These are phyloP conservation scores for Chirona hameri DNA, from an alignment of 2,888 invertebrate genomes.

Conservation along the genomic window DNA sequence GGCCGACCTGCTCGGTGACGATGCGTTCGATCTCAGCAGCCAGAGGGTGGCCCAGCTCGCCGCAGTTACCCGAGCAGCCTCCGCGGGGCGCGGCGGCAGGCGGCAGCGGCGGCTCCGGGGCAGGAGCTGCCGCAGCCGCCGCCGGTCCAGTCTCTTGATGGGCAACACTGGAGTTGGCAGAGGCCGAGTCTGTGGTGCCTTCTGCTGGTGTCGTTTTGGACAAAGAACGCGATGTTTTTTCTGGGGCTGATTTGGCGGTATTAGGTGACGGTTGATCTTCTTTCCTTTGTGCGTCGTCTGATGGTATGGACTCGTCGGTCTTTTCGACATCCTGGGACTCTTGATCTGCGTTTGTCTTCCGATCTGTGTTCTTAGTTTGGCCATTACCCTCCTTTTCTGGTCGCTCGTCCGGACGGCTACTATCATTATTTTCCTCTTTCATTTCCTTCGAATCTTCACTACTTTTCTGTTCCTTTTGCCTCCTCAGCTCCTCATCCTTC, in stretches of 20 bases:
- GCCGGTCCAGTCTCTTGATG: background rate
- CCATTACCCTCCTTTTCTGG: background rate
- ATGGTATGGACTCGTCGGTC: background rate
- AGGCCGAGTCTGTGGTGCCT: too few relatives aligned
- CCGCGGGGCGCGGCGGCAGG: constrained; percentile 41
- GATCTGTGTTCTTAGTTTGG: background rate
- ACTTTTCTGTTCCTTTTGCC: background rate
- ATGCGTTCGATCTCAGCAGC: constrained; percentile 55
- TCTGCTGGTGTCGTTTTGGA: background rate
- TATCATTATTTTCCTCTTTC: too few relatives aligned
- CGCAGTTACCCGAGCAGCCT: constrained; percentile 53
- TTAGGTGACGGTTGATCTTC: too few relatives aligned
- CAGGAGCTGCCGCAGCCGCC: background rate
- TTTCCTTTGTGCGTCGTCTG: too few relatives aligned
- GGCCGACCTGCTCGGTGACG: constrained; percentile 63
- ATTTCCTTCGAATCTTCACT: background rate
- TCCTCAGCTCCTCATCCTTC: too few relatives aligned
- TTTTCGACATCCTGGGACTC: background rate
- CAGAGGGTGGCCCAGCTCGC: constrained; percentile 55
- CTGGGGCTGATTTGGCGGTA: too few relatives aligned
- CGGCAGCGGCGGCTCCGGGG: background rate
- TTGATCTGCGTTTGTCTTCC: background rate
- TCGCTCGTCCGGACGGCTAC: background rate
- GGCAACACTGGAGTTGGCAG: too few relatives aligned
- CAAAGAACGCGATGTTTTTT: too few relatives aligned